Percentiles rank a stretch among this genome's conserved stretches.
phyloP scores from a whole-genome alignment of 64 coral and sea anemone genomes.

The Orbicella faveolata region DNA sequence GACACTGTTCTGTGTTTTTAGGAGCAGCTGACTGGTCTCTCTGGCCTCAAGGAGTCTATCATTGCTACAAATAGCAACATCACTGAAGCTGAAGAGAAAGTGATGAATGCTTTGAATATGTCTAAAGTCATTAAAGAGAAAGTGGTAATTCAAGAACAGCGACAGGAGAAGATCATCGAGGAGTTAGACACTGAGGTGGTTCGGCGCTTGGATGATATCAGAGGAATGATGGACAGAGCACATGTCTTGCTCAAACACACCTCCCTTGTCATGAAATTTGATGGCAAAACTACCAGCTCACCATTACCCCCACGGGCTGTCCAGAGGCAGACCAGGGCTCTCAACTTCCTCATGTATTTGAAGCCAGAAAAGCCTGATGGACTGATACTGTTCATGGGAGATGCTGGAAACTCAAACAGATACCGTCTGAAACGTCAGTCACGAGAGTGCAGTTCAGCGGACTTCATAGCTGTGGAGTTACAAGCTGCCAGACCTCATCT shows the following conservation, averaged over 20 bases:
- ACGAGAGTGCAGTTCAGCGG: not conserved
- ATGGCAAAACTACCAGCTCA: not conserved
- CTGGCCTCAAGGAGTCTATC: conserved; percentile 36
- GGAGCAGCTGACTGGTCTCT: conserved; percentile 11
- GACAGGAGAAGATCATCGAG: conserved; percentile 30
- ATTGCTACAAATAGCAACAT: conserved; percentile 42
- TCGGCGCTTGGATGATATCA: conserved; percentile 42
- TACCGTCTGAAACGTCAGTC: conserved; percentile 22
- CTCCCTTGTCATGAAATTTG: conserved; percentile 40
- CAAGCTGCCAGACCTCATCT: not conserved
- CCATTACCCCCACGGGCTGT: conserved; percentile 15
- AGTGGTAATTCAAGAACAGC: not conserved
- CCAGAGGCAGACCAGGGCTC: not conserved
- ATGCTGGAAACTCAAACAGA: not conserved
- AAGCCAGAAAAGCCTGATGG: conserved; percentile 57
- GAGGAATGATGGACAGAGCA: conserved; percentile 41
- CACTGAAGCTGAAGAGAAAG: conserved; percentile 26
- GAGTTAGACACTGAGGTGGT: conserved; percentile 39
- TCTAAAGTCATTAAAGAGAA: conserved; percentile 18
- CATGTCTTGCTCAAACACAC: conserved; percentile 24
- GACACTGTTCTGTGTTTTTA: not conserved
- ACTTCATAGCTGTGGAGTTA: conserved; percentile 46
- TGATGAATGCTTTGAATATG: conserved; percentile 45
- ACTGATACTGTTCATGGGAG: conserved; percentile 36
- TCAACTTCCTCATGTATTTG: conserved; percentile 27